These are phyloP conservation scores for Holothuria scabra DNA, from an alignment of 53 echinoderm and acorn worm species.

Conservation along the genomic window DNA sequence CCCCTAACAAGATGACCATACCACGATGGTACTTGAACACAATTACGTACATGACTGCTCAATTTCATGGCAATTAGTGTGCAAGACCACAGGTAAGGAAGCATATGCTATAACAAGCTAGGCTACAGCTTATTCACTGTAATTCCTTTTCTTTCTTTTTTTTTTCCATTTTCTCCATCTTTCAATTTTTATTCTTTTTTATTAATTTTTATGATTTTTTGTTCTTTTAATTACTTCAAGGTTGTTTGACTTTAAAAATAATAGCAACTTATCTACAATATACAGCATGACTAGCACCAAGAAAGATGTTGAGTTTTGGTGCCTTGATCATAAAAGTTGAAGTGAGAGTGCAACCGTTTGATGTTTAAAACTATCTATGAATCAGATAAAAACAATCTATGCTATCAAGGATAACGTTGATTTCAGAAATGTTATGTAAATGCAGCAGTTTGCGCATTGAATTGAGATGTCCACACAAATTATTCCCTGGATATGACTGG, in stretches of 20 bases:
- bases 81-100: slow-evolving; percentile 16
- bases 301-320: neutral
- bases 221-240: neutral
- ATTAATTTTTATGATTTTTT: neutral
- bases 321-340: too few relatives aligned
- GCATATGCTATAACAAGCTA: slow-evolving; percentile 4
- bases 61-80: slow-evolving; percentile 28
- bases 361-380: too few relatives aligned
- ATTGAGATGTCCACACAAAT: too few relatives aligned
- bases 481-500: too few relatives aligned
- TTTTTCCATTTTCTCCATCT: too few relatives aligned
- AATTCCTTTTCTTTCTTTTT: slow-evolving; percentile 3
- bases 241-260: neutral
- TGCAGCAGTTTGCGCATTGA: too few relatives aligned
- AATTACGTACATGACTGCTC: slow-evolving; percentile 35
- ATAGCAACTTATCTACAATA: neutral
- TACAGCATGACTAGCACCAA: neutral
- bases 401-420: too few relatives aligned
- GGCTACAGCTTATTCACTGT: neutral
- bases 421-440: too few relatives aligned
- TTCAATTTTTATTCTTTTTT: slow-evolving; percentile 11
- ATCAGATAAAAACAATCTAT: too few relatives aligned
- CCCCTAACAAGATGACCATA: slow-evolving; percentile 9
- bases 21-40: neutral
- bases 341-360: too few relatives aligned